Percentiles rank a stretch among this genome's conserved stretches.
Evolutionary conservation across 2,113 vertebrate species (phyloP).

Genomic region (Ameiurus melas): DNA sequence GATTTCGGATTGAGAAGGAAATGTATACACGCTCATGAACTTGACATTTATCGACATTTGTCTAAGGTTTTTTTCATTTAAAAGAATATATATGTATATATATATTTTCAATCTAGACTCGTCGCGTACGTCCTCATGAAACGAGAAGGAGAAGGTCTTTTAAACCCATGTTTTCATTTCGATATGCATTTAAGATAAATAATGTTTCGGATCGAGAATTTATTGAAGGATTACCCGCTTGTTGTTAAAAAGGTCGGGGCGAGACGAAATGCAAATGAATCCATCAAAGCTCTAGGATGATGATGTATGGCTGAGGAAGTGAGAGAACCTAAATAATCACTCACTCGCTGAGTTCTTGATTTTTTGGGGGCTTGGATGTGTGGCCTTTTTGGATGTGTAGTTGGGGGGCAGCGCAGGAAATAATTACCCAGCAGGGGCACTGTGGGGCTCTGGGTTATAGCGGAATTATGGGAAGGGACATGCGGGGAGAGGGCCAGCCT

Average conservation of each 20-base stretch:
- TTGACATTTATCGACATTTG: background rate
- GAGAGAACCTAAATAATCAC: constrained; percentile 73
- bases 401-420: constrained; percentile 76
- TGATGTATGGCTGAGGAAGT: constrained; percentile 78
- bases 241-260: constrained; percentile 13
- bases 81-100: too few species aligned
- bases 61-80: too few species aligned
- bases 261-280: constrained; percentile 29
- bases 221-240: constrained; percentile 19
- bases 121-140: background rate
- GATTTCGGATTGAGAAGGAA: too few species aligned
- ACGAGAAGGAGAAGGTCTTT: background rate
- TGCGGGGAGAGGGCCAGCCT: constrained; percentile 71
- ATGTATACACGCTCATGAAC: background rate
- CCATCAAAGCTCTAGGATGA: constrained; percentile 72
- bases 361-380: constrained; percentile 65
- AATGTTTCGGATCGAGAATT: constrained; percentile 4
- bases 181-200: background rate
- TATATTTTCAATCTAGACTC: background rate
- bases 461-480: constrained; percentile 80
- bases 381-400: constrained; percentile 62
- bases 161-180: background rate
- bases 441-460: constrained; percentile 75
- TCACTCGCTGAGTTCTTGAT: constrained; percentile 72
- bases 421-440: constrained; percentile 77